These are phyloP conservation scores for western clawed frog (Xenopus tropicalis) DNA, from an alignment of 2,113 vertebrate species.

Conservation along the genomic window UCB_Xtro_10.0 CM004450.2:138789501-138790000, in stretches of 20 bases:
- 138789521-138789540: neutral
- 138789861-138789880: too few species aligned
- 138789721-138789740: constrained; percentile 5
- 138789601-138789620: neutral
- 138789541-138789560: neutral
- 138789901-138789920: too few species aligned
- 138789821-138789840: too few species aligned
- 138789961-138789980: too few species aligned
- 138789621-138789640: neutral
- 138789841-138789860: too few species aligned
- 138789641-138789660: neutral
- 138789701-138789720: neutral
- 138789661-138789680: constrained; percentile 12
- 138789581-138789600: neutral
- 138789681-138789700: constrained; percentile 12
- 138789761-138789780: neutral
- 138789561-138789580: neutral
- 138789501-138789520: too few species aligned
- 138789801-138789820: too few species aligned
- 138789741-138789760: neutral
- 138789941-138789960: too few species aligned
- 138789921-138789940: too few species aligned
- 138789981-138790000: too few species aligned
- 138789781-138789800: too few species aligned
- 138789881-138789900: too few species aligned